These are phyloP conservation scores for Pammene fasciana DNA, from an alignment of 2,888 invertebrate species.

Conservation along the genomic window DNA sequence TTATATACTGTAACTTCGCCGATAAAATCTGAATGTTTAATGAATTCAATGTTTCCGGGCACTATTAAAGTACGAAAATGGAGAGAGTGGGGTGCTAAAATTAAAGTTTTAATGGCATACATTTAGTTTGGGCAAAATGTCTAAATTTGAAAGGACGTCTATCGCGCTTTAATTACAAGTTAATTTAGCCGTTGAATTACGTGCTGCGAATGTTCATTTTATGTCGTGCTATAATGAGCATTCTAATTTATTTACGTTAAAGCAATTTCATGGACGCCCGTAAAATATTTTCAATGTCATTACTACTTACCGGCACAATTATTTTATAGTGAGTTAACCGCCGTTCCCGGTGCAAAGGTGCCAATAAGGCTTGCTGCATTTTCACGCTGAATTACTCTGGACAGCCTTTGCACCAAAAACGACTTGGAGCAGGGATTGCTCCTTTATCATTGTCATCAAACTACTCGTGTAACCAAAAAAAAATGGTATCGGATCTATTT, in stretches of 20 bases:
- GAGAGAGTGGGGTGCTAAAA: constrained; percentile 4
- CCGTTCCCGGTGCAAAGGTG: no score
- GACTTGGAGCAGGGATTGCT: no score
- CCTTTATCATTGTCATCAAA: no score
- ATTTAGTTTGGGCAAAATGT: constrained; percentile 21
- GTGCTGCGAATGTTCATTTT: constrained; percentile 2
- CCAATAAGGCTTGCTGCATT: no score
- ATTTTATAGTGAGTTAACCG: no score
- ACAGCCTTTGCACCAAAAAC: no score
- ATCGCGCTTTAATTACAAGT: constrained; percentile 12
- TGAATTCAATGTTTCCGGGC: constrained; percentile 21
- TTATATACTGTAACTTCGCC: constrained; percentile 14
- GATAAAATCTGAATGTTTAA: constrained; percentile 18
- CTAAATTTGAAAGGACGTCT: constrained; percentile 18
- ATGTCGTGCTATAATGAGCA: background rate
- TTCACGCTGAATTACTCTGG: no score
- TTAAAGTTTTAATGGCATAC: constrained; percentile 22
- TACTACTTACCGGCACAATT: no score
- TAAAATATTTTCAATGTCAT: no score
- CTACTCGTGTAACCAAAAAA: no score
- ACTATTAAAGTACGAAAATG: constrained; percentile 7
- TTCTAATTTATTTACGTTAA: background rate
- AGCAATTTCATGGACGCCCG: background rate
- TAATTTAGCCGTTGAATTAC: constrained; percentile 11
- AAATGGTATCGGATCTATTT: no score